Evolutionary conservation across 2,888 invertebrate genomes (phyloP).

Genomic region (Thumatha senex): DNA sequence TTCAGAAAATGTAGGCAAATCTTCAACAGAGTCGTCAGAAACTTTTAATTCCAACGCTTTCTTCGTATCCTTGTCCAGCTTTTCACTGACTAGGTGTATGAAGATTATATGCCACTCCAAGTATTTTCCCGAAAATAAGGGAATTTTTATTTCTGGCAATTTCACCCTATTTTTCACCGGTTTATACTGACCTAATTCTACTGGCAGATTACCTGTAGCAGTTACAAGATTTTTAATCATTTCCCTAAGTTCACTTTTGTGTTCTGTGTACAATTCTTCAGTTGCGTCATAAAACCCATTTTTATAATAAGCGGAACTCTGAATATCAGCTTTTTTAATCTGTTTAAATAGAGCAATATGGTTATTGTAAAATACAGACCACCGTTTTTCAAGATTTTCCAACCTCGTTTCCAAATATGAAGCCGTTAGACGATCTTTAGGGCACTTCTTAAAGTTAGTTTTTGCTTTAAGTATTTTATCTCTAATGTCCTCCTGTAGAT

Average conservation of each 20-base stretch:
- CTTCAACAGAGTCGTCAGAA: neutral
- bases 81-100: neutral
- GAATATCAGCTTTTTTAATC: neutral
- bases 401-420: neutral
- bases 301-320: neutral
- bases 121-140: neutral
- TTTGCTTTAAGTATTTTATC: neutral
- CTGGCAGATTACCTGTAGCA: too few relatives aligned
- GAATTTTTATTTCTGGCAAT: constrained; percentile 11
- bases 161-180: neutral
- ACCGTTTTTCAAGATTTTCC: neutral
- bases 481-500: neutral
- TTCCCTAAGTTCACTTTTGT: neutral
- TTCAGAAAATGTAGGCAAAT: neutral
- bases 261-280: neutral
- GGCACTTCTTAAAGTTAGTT: neutral
- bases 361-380: neutral
- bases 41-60: too few relatives aligned
- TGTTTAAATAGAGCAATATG: neutral
- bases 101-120: constrained; percentile 16
- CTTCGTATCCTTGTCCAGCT: neutral
- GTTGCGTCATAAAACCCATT: neutral
- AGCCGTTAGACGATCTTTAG: neutral
- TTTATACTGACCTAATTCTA: neutral
- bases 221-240: too few relatives aligned